Base-by-base conservation (phyloP, 2,113 vertebrate genomes). In the Sylvia atricapilla region DNA sequence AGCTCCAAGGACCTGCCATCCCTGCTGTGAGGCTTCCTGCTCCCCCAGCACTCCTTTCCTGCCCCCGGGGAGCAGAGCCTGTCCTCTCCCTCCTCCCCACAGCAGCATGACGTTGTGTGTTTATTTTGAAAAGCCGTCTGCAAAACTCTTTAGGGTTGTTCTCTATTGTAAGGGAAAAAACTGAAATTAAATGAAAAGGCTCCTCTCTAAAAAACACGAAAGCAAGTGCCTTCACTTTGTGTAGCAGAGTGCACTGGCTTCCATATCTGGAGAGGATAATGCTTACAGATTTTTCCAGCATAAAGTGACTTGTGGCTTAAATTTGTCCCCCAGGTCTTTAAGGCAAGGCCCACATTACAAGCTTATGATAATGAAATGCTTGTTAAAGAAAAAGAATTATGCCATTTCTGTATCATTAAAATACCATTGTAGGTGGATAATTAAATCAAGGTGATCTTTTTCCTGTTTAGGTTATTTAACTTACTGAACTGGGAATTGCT, bases 81-180 rank as follows among this genome's bases (percentile, higher is more conserved):
- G 84, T 87, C 72, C 93, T 67, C 68, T 47, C 44, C 85, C 86
- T 70, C 50, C 75, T 93, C 80, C 37, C n/a, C 53, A 50, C 47
- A 52, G 53, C 77, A 82, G 49, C 15, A 1, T 60, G 80, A 89
- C 5, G 0, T 11, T 28, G 46, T 5, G 4, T 90, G 68, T 94
- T 96, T 96, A 46, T 96, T 93, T 93, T 70, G 52, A 94, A 87
- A 89, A 84, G 59, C 64, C 3, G 31, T 43, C 85, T 93, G 87
- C 84, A 87, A 60, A 95, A 81, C 72, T 88, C 74, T 70, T 88
- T 24, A 73, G 70, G 44, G 15, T 27, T 76, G 47, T 41, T 85
- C 58, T 78, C 60, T 68, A 30, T 85, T 74, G 55, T 70, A 77
- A 84, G 20, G 27, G n/a, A 66, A 0, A 59, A 95, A 93, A 78